Conservation (phyloP, 2,113 vertebrate species). For the Tautogolabrus adspersus region DNA sequence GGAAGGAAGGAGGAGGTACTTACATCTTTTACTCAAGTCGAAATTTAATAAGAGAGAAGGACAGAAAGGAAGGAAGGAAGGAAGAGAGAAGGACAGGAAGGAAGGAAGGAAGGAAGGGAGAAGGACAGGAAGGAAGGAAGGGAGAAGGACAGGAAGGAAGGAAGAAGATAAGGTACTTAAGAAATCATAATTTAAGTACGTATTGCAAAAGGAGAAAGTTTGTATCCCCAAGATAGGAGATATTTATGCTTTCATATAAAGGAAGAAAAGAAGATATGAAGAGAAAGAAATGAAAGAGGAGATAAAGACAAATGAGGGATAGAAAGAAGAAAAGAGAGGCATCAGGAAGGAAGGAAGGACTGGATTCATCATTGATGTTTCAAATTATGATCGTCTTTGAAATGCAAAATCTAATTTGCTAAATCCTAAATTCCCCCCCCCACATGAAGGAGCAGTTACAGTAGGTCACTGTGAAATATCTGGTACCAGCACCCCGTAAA, state of each 20-base stretch:
- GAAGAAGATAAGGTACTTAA: not conserved
- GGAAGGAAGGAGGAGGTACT: conserved; percentile 5
- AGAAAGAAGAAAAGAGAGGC: not conserved
- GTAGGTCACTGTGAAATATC: too few relatives aligned
- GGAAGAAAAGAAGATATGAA: not conserved
- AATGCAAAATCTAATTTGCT: too few relatives aligned
- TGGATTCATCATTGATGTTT: too few relatives aligned
- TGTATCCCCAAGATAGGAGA: not conserved
- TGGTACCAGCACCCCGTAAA: not conserved
- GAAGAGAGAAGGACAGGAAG: not conserved
- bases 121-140: not conserved
- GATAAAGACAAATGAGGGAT: too few relatives aligned
- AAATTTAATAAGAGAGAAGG: too few relatives aligned
- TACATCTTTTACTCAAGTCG: not conserved
- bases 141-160: not conserved
- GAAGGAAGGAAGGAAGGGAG: not conserved
- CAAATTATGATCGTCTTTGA: too few relatives aligned
- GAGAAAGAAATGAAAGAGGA: not conserved
- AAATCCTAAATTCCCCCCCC: too few relatives aligned
- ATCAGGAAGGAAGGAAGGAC: not conserved
- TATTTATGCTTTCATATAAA: not conserved
- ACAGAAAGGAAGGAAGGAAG: not conserved
- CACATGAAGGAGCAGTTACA: too few relatives aligned
- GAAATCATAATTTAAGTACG: not conserved
- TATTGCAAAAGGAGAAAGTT: not conserved